phyloP scores from a whole-genome alignment of 2,113 vertebrate species.

The Gymnogyps californianus region DNA sequence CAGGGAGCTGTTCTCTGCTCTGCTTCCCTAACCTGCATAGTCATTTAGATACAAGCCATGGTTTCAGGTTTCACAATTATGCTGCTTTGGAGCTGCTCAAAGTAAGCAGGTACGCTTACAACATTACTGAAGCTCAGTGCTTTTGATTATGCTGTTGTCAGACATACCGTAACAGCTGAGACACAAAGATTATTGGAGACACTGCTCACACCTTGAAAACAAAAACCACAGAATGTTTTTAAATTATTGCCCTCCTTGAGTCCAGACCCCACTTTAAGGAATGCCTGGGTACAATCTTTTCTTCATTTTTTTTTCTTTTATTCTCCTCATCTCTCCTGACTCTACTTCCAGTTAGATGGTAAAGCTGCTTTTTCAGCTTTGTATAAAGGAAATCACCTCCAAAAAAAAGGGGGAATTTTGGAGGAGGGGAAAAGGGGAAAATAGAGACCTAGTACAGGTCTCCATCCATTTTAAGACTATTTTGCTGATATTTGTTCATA shows the following conservation, averaged over 20 bases:
- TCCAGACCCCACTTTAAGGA: neutral
- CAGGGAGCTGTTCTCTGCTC: conserved; percentile 35
- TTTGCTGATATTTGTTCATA: neutral
- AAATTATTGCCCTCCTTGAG: neutral
- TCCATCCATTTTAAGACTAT: neutral
- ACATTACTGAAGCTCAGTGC: neutral
- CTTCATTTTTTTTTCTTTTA: neutral
- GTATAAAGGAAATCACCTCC: neutral
- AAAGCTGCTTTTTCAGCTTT: neutral
- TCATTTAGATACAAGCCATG: neutral
- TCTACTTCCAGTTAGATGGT: neutral
- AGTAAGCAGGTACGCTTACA: neutral
- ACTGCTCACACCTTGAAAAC: neutral
- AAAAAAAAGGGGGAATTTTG: neutral
- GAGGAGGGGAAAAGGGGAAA: neutral
- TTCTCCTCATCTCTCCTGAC: neutral
- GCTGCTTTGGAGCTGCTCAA: neutral
- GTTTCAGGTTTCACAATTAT: conserved; percentile 27
- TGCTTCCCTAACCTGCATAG: conserved; percentile 34
- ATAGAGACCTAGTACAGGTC: neutral
- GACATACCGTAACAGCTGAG: neutral
- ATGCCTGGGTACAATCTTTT: neutral
- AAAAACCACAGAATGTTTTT: neutral
- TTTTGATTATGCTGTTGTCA: neutral
- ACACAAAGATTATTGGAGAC: neutral